These are phyloP conservation scores for Eristalinus aeneus DNA, from an alignment of 2,888 invertebrate genomes.

Conservation along the genomic window DNA sequence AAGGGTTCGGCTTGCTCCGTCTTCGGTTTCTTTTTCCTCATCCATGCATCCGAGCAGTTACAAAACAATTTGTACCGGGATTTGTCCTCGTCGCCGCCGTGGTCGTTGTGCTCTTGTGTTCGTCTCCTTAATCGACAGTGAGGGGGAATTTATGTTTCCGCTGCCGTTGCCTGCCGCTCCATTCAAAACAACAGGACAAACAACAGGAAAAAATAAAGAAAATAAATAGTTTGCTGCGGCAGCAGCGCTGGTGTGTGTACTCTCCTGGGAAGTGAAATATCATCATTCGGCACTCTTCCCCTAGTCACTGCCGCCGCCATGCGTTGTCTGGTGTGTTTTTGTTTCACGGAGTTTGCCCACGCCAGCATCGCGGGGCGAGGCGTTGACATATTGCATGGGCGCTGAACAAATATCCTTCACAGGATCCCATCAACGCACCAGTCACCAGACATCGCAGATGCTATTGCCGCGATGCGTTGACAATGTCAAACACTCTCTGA, in stretches of 20 bases:
- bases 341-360: conserved; percentile 5
- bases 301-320: not conserved
- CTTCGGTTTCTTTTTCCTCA: conserved; percentile 3
- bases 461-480: conserved; percentile 33
- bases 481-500: conserved; percentile 37
- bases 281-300: conserved; percentile 46
- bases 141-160: conserved; percentile 68
- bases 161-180: conserved; percentile 11
- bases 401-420: conserved; percentile 67
- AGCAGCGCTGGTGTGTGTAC: conserved; percentile 26
- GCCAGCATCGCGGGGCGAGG: conserved; percentile 4
- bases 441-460: conserved; percentile 3
- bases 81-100: conserved; percentile 37
- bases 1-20: not conserved
- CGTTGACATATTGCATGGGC: conserved; percentile 61
- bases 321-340: conserved; percentile 8
- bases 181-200: conserved; percentile 49
- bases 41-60: conserved; percentile 32
- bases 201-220: conserved; percentile 46
- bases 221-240: conserved; percentile 54
- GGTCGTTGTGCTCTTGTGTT: conserved; percentile 17
- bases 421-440: conserved; percentile 54
- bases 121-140: conserved; percentile 55
- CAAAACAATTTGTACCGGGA: conserved; percentile 65
- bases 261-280: conserved; percentile 62